These are phyloP conservation scores for Phycodurus eques DNA, from an alignment of 2,113 vertebrate genomes.

Conservation along the genomic window DNA sequence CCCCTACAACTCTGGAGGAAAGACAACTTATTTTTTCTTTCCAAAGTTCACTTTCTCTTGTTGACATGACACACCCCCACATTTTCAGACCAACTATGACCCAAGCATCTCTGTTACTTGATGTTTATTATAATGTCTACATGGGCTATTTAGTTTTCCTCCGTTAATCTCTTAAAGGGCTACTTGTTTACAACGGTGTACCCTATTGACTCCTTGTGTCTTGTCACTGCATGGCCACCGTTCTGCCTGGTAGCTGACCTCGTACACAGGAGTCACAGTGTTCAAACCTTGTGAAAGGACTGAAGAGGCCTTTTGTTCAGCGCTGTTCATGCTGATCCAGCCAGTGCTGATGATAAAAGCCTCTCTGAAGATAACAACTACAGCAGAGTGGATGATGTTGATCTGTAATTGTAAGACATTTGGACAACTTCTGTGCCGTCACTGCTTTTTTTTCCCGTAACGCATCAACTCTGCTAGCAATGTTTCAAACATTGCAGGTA, in stretches of 20 bases:
- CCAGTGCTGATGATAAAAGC: slow-evolving; percentile 34
- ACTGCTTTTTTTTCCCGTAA: background rate
- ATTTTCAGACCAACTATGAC: background rate
- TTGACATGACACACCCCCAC: background rate
- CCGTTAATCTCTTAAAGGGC: slow-evolving; percentile 22
- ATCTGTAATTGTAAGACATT: background rate
- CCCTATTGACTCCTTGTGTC: slow-evolving; percentile 35
- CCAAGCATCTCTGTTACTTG: background rate
- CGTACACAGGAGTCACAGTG: slow-evolving; percentile 42
- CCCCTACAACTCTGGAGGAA: background rate
- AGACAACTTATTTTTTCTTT: background rate
- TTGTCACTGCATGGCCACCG: slow-evolving; percentile 31
- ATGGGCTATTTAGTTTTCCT: slow-evolving; percentile 20
- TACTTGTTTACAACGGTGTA: slow-evolving; percentile 23
- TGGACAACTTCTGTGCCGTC: background rate
- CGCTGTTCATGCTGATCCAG: slow-evolving; percentile 33
- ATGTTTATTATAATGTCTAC: slow-evolving; percentile 16
- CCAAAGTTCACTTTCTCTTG: background rate
- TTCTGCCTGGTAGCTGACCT: slow-evolving; percentile 18
- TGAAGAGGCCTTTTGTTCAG: slow-evolving; percentile 54
- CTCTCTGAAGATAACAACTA: slow-evolving; percentile 50
- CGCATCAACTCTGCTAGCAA: background rate
- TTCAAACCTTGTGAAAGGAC: slow-evolving; percentile 50
- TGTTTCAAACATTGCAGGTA: background rate
- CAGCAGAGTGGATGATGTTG: slow-evolving; percentile 17